Evolutionary conservation across 35 echinoderm and acorn worm genomes (phyloP), one percentile per base, ranked within the genome.

Genomic region (Chiridota heheva): DNA sequence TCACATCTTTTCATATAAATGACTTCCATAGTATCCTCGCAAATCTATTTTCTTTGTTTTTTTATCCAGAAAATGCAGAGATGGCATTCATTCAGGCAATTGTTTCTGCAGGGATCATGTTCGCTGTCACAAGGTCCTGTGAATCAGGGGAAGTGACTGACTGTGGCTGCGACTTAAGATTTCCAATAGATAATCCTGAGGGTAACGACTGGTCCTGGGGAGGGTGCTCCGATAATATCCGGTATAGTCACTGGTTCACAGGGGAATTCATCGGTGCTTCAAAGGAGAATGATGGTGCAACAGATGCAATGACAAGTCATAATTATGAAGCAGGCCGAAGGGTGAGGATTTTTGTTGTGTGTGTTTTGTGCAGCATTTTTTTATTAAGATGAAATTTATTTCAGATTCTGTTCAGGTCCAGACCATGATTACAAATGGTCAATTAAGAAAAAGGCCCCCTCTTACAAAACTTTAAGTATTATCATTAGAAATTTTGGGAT

Each of bases 271-370:
- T 98, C 0, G 84, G 84, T 63, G 82, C 89, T 20, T 85, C 89
- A n/a, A 87, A 90, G n/a, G 84, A 87, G 5, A 85, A 78, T 24
- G 71, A 61, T 36, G 63, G 39, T 16, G 77, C 76, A 1, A 45
- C 85, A 12, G 85, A 82, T 60, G 40, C 86, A 26, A 98, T 98
- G 95, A 87, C 81, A n/a, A 60, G 75, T 33, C 89, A 98, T 40
- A 98, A 98, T 72, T 91, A 98, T 80, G 89, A 89, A 85, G 85
- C 89, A n/a, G 95, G 95, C 22, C 83, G 89, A 84, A 82, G 82
- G 89, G 95, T 98, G 42, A 73, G 68, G 40, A 91, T 46, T 60
- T 41, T 35, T 42, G 46, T 67, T 16, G 39, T 0, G 7, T n/a
- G n/a, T n/a, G n/a, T n/a, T n/a, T n/a, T n/a, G n/a, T n/a, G 10